Percentiles rank a stretch among this genome's conserved stretches.
Conservation (phyloP, 2,113 vertebrate species). For the Phaetusa simplex region DNA sequence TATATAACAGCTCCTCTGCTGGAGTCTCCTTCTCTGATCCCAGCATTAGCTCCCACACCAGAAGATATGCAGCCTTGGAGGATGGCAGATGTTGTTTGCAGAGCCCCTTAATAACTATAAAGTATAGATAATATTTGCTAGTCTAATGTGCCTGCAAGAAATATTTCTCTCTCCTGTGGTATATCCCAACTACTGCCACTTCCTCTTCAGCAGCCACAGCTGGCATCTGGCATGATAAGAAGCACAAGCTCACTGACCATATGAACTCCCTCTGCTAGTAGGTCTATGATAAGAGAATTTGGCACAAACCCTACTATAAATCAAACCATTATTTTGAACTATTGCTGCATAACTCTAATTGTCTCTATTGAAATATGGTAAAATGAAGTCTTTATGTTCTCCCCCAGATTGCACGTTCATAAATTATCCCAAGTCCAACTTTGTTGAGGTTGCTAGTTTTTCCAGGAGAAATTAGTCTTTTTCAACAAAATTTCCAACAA, state of each 20-base stretch:
- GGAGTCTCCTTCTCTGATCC: neutral
- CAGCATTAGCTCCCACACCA: neutral
- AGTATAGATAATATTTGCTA: neutral
- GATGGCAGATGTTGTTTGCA: neutral
- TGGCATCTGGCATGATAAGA: neutral
- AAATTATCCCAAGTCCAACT: neutral
- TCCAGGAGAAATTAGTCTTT: neutral
- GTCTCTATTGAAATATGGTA: neutral
- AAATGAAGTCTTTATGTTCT: neutral
- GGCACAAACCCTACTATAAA: neutral
- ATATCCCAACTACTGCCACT: neutral
- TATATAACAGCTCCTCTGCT: neutral
- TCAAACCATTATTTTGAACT: neutral
- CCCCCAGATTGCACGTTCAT: neutral
- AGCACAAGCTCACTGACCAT: neutral
- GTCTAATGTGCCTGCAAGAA: neutral
- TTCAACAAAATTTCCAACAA: neutral
- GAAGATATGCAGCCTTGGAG: neutral
- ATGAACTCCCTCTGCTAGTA: neutral
- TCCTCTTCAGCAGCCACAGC: neutral
- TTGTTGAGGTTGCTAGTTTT: neutral
- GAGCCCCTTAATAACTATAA: neutral
- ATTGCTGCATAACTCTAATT: neutral
- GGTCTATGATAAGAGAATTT: neutral
- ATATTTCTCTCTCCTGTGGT: neutral